Evolutionary conservation across 2,113 vertebrate species (phyloP).

Genomic region (Odontesthes bonariensis): DNA sequence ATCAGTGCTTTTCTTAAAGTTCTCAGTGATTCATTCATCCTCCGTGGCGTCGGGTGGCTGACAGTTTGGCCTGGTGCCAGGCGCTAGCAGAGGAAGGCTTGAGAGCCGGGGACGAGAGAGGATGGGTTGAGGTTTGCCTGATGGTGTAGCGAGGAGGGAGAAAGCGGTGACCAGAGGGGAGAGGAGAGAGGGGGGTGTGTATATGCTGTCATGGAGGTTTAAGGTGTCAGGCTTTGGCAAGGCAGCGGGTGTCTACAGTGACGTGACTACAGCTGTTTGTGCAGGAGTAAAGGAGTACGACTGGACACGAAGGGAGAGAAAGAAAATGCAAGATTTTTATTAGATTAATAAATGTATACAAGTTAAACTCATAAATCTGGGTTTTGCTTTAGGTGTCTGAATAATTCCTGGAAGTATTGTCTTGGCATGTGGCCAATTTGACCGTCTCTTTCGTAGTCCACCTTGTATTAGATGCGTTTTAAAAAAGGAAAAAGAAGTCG

Average conservation of each 20-base stretch:
- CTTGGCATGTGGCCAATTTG: constrained; percentile 73
- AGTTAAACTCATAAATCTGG: constrained; percentile 12
- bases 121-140: constrained; percentile 75
- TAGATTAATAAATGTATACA: not conserved
- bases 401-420: constrained; percentile 56
- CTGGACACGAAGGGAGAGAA: constrained; percentile 77
- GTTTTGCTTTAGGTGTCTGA: constrained; percentile 35
- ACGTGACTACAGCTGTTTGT: constrained; percentile 84
- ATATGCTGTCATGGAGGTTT: constrained; percentile 88
- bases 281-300: constrained; percentile 85
- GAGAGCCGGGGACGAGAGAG: constrained; percentile 76
- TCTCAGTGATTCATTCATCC: constrained; percentile 85
- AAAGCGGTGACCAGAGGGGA: constrained; percentile 63
- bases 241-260: constrained; percentile 78
- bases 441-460: constrained; percentile 72
- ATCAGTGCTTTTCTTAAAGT: constrained; percentile 83
- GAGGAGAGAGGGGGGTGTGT: constrained; percentile 83
- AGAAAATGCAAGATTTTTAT: not conserved
- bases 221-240: constrained; percentile 87
- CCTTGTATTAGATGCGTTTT: constrained; percentile 82
- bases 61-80: constrained; percentile 90
- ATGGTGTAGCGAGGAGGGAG: constrained; percentile 80
- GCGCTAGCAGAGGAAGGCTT: constrained; percentile 83
- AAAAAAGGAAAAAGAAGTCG: constrained; percentile 64
- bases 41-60: constrained; percentile 81